These are phyloP conservation scores for Stercorarius parasiticus DNA, from an alignment of 2,113 vertebrate genomes.

Conservation along the genomic window DNA sequence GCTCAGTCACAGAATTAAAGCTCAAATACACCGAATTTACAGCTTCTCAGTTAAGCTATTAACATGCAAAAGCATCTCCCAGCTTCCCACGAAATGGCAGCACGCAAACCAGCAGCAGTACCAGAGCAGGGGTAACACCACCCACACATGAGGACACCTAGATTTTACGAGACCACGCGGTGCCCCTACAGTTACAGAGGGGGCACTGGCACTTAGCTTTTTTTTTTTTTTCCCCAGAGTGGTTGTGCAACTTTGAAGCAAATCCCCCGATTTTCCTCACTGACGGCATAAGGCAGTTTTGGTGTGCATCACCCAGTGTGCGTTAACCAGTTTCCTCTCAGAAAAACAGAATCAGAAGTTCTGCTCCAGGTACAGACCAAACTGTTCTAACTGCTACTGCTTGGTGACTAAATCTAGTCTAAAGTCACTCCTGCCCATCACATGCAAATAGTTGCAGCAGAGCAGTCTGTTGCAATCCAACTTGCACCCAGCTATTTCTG, in stretches of 20 bases:
- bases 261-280: accelerated
- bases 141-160: not conserved
- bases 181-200: not conserved
- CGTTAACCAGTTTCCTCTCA: not conserved
- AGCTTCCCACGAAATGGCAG: not conserved
- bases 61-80: not conserved
- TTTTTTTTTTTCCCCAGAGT: not conserved
- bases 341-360: not conserved
- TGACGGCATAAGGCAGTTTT: not conserved
- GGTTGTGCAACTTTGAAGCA: not conserved
- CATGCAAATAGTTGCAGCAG: not conserved
- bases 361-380: not conserved
- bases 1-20: not conserved
- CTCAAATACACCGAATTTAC: not conserved
- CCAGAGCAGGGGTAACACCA: not conserved
- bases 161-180: not conserved
- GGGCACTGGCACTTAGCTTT: too few relatives aligned
- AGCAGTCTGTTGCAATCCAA: not conserved
- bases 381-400: not conserved
- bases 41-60: not conserved
- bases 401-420: not conserved
- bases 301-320: accelerated
- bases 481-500: not conserved
- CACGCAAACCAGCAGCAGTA: not conserved
- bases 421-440: not conserved